phyloP scores from a whole-genome alignment of 2,888 invertebrate genomes.

The Myopa testacea region DNA sequence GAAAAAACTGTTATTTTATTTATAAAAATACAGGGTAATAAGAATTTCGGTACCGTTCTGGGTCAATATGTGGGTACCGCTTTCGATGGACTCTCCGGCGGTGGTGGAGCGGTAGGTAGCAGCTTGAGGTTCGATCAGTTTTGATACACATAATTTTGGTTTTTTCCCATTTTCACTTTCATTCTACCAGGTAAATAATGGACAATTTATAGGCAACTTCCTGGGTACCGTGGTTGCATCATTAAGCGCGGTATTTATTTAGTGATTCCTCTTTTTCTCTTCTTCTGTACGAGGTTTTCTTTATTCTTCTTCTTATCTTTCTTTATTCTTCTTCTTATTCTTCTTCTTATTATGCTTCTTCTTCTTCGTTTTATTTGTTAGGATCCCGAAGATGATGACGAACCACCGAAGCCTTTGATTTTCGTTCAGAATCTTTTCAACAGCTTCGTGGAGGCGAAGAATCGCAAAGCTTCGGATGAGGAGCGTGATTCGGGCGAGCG shows the following conservation, averaged over 20 bases:
- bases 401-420: slow-evolving; percentile 60
- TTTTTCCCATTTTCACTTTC: slow-evolving; percentile 1
- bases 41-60: slow-evolving; percentile 66
- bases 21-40: slow-evolving; percentile 56
- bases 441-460: slow-evolving; percentile 62
- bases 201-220: slow-evolving; percentile 66
- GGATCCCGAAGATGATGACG: slow-evolving; percentile 67
- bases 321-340: slow-evolving; percentile 20
- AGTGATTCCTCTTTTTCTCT: no score
- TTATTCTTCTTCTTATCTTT: neutral
- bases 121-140: neutral
- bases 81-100: slow-evolving; percentile 67
- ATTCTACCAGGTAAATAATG: slow-evolving; percentile 64
- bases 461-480: slow-evolving; percentile 54
- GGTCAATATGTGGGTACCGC: slow-evolving; percentile 65
- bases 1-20: neutral
- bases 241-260: slow-evolving; percentile 66
- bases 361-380: slow-evolving; percentile 46
- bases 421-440: slow-evolving; percentile 61
- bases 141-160: neutral
- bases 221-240: slow-evolving; percentile 66
- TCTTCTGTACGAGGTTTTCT: no score
- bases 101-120: slow-evolving; percentile 66
- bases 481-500: slow-evolving; percentile 51
- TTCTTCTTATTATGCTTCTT: slow-evolving; percentile 18